Base-by-base conservation (phyloP, 1,140 invertebrate species). In the Bilobella aurantiaca region DNA sequence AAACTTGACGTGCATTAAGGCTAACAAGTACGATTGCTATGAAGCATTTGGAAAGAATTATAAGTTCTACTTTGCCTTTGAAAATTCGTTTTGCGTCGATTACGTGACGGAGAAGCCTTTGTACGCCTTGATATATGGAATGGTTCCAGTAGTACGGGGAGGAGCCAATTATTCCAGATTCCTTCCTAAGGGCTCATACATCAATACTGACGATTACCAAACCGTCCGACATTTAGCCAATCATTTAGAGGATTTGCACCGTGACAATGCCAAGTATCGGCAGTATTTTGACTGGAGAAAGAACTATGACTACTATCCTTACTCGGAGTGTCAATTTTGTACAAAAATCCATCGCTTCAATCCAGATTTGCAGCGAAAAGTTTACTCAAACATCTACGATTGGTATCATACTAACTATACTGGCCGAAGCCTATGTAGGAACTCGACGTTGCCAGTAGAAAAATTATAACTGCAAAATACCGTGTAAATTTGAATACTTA, bases 21-120 rank as follows among this genome's bases (percentile, higher is more conserved):
- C 1, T 3, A 16, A 30, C 28, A n/a, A 56, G 31, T 21, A 27
- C 37, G 16, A 46, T 5, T 72, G 70, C 46, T 61, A 61, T 14
- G 14, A 16, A 8, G 70, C 64, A 21, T 23, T 77, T 18, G 58
- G 60, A 12, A 58, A 64, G 12, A 42, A 66, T 1, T 78, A 79
- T 70, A 72, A 73, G 49, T 78, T 77, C 67, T 78, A 78, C 64
- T 62, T 78, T 8, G 71, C 76, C 5, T 77, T 78, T 68, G 77
- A 78, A 62, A 78, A 78, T 62, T 73, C 74, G 5, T 53, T 77
- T 14, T 80, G 78, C 65, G 66, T 64, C 27, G 77, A 79, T 66
- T 78, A 80, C 66, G 74, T 78, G 0, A 79, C 78, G 1, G 78
- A 79, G 64, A 79, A 79, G 61, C 72, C 77, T 58, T 72, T 62